phyloP scores from a whole-genome alignment of 2,888 invertebrate genomes.

The Morpho helenor region DNA sequence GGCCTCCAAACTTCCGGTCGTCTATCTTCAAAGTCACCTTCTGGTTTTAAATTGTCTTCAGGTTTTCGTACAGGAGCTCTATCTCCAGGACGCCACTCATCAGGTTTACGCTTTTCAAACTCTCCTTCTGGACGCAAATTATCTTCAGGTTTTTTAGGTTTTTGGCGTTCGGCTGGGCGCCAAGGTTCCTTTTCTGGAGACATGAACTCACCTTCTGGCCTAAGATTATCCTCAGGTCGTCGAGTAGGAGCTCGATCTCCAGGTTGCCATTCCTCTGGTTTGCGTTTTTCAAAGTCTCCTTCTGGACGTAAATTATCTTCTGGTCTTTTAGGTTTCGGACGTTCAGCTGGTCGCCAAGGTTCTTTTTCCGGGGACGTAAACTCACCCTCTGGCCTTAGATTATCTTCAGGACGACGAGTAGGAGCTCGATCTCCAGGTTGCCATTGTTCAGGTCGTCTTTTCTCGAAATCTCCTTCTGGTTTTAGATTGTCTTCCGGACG shows the following conservation, averaged over 20 bases:
- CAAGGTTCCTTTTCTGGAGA: constrained; percentile 78
- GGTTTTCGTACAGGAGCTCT: constrained; percentile 43
- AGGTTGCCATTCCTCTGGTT: constrained; percentile 51
- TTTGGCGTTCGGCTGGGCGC: constrained; percentile 52
- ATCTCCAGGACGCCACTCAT: constrained; percentile 54
- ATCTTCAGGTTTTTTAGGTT: constrained; percentile 55
- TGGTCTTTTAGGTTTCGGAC: constrained; percentile 46
- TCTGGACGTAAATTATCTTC: constrained; percentile 58
- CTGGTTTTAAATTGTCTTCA: constrained; percentile 79
- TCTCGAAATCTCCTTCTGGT: constrained; percentile 38
- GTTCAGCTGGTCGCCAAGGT: constrained; percentile 60
- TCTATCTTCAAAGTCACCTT: constrained; percentile 70
- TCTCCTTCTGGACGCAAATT: constrained; percentile 76
- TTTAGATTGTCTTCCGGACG: constrained; percentile 61
- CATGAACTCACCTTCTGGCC: constrained; percentile 69
- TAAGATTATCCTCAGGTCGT: constrained; percentile 73
- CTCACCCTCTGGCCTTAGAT: constrained; percentile 73
- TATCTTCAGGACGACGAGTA: constrained; percentile 67
- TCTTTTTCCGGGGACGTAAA: constrained; percentile 77
- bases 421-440: constrained; percentile 54
- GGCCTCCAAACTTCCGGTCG: constrained; percentile 60
- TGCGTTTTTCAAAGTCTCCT: constrained; percentile 47
- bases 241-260: constrained; percentile 52
- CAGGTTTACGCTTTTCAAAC: constrained; percentile 52
- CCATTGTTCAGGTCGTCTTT: constrained; percentile 55